phyloP scores from a whole-genome alignment of 2,113 vertebrate species.

The Anser cygnoides region DNA sequence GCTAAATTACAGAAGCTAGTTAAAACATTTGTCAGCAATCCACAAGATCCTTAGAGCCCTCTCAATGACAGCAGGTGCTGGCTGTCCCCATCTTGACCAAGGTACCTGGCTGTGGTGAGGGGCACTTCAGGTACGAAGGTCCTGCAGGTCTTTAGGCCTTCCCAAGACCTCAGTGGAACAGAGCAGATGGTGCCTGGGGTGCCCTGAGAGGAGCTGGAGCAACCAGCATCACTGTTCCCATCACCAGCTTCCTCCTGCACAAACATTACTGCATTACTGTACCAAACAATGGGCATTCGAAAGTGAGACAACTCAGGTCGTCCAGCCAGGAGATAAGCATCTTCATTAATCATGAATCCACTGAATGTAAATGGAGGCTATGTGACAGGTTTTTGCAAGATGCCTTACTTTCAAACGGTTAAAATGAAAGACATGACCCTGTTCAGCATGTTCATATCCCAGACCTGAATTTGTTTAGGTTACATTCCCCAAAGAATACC shows the following conservation, averaged over 20 bases:
- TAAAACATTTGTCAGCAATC: neutral
- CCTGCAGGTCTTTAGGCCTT: neutral
- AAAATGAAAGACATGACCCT: neutral
- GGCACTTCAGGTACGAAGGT: too few species aligned
- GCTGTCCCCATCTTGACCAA: fast-evolving
- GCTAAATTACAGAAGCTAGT: neutral
- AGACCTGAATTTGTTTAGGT: neutral
- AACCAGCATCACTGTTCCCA: neutral
- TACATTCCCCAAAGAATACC: neutral
- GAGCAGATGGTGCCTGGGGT: neutral
- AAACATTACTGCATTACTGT: neutral
- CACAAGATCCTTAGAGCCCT: neutral
- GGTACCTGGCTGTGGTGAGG: neutral
- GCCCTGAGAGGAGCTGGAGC: neutral
- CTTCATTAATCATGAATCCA: neutral
- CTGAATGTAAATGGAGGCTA: neutral
- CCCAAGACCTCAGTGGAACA: neutral
- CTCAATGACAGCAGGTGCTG: neutral
- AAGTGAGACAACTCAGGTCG: neutral
- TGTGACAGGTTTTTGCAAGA: neutral
- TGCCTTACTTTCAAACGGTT: neutral
- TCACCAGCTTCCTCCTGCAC: fast-evolving
- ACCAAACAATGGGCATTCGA: neutral
- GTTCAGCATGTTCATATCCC: neutral
- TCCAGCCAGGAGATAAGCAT: neutral